Evolutionary conservation across 2,113 vertebrate species (phyloP).

Genomic region (Nerophis lumbriciformis): DNA sequence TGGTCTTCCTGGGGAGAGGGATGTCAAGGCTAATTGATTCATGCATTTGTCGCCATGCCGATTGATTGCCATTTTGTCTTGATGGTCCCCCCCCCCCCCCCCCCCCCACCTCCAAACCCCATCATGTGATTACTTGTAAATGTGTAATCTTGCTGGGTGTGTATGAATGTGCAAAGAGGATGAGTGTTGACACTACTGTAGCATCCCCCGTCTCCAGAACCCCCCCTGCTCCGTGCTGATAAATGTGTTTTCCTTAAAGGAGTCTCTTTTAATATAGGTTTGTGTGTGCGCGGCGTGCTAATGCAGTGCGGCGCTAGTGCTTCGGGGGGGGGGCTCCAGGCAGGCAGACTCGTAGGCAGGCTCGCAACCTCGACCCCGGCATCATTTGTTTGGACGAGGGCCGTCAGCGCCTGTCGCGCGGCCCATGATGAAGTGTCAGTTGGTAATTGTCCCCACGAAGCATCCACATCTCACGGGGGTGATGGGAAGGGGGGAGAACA

Average conservation of each 20-base stretch:
- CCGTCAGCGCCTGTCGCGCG: slow-evolving; percentile 71
- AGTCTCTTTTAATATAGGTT: slow-evolving; percentile 55
- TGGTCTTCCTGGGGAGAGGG: slow-evolving; percentile 9
- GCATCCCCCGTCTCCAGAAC: slow-evolving; percentile 12
- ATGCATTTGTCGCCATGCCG: slow-evolving; percentile 33
- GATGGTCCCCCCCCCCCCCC: slow-evolving; percentile 25
- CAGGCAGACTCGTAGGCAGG: slow-evolving; percentile 62
- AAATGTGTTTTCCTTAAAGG: slow-evolving; percentile 67
- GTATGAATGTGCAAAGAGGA: slow-evolving; percentile 33
- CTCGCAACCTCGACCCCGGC: slow-evolving; percentile 70
- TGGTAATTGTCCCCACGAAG: slow-evolving; percentile 73
- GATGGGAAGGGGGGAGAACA: slow-evolving; percentile 33
- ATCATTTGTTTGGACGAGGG: slow-evolving; percentile 76
- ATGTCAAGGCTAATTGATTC: slow-evolving; percentile 43
- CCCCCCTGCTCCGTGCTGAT: slow-evolving; percentile 43
- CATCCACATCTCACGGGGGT: slow-evolving; percentile 63
- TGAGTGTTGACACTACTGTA: slow-evolving; percentile 55
- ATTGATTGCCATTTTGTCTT: slow-evolving; percentile 37
- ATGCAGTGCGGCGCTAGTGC: slow-evolving; percentile 48
- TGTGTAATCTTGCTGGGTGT: slow-evolving; percentile 10
- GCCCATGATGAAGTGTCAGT: slow-evolving; percentile 72
- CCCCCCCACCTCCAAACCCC: slow-evolving; percentile 31
- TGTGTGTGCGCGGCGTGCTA: slow-evolving; percentile 35
- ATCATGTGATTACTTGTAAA: slow-evolving; percentile 46
- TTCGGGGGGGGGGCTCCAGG: slow-evolving; percentile 36